phyloP scores from a whole-genome alignment of 1,140 invertebrate genomes.

The Drosophila busckii region DNA sequence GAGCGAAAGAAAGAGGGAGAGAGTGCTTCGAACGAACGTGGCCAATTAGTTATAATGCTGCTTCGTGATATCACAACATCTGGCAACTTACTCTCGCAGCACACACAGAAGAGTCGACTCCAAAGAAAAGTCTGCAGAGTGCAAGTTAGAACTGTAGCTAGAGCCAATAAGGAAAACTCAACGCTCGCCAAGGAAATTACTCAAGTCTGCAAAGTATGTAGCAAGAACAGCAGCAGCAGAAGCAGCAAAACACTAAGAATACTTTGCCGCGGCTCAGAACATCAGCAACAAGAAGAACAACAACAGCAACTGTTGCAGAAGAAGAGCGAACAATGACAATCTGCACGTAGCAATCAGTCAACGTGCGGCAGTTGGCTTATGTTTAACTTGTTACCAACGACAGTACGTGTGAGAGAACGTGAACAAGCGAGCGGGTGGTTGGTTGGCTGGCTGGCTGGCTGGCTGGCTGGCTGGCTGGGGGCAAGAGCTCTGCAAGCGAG shows the following conservation, averaged over 20 bases:
- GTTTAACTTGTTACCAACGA: conserved; percentile 71
- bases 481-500: neutral
- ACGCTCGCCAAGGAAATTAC: conserved; percentile 72
- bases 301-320: conserved; percentile 28
- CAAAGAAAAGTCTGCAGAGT: conserved; percentile 22
- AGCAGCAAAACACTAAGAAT: conserved; percentile 20
- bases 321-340: conserved; percentile 70
- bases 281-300: conserved; percentile 27
- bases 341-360: conserved; percentile 75
- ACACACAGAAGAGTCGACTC: conserved; percentile 16
- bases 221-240: conserved; percentile 43
- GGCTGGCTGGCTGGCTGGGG: too few species aligned
- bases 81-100: conserved; percentile 68
- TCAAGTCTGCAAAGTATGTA: conserved; percentile 75
- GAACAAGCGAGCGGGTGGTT: conserved; percentile 8
- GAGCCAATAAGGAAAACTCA: conserved; percentile 64
- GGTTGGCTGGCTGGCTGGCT: too few species aligned
- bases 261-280: conserved; percentile 37
- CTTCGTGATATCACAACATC: conserved; percentile 76
- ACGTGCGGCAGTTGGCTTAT: conserved; percentile 74
- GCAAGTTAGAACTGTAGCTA: conserved; percentile 37
- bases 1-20: conserved; percentile 2
- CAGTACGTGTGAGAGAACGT: conserved; percentile 26
- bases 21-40: conserved; percentile 61
- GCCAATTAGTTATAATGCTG: conserved; percentile 76